Conservation (phyloP, 1,140 invertebrate species). For the Harpegnathos saltator region DNA sequence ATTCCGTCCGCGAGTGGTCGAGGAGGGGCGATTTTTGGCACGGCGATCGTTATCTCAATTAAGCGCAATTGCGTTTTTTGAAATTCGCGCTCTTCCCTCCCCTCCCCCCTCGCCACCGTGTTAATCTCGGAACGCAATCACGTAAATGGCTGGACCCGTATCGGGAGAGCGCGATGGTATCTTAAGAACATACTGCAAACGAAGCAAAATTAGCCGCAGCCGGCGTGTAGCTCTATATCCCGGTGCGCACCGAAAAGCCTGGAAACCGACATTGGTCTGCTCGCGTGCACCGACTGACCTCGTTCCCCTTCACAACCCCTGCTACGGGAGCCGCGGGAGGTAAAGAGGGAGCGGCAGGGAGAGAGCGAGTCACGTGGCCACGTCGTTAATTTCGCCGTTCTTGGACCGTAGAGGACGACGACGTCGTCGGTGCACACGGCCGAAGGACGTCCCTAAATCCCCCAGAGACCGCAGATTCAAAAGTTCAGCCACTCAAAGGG, state of each 20-base stretch:
- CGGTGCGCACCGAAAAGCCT: conserved; percentile 57
- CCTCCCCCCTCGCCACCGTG: too few species aligned
- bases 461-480: conserved; percentile 27
- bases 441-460: conserved; percentile 22
- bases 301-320: conserved; percentile 47
- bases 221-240: conserved; percentile 37
- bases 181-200: conserved; percentile 1
- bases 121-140: conserved; percentile 9
- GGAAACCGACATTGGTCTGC: conserved; percentile 61
- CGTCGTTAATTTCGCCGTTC: conserved; percentile 62
- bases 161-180: not conserved
- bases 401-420: not conserved
- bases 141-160: not conserved
- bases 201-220: conserved; percentile 20
- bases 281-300: conserved; percentile 71
- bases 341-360: not conserved
- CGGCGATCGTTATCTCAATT: not conserved
- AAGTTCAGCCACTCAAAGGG: conserved; percentile 28
- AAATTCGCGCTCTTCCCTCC: not conserved
- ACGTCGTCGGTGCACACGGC: not conserved
- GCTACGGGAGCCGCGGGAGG: not conserved
- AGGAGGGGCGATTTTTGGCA: not conserved
- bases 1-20: not conserved
- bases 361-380: conserved; percentile 64
- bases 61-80: not conserved